Conservation (phyloP, 2,797 vertebrate species). For the Sebastes vulpes region DNA sequence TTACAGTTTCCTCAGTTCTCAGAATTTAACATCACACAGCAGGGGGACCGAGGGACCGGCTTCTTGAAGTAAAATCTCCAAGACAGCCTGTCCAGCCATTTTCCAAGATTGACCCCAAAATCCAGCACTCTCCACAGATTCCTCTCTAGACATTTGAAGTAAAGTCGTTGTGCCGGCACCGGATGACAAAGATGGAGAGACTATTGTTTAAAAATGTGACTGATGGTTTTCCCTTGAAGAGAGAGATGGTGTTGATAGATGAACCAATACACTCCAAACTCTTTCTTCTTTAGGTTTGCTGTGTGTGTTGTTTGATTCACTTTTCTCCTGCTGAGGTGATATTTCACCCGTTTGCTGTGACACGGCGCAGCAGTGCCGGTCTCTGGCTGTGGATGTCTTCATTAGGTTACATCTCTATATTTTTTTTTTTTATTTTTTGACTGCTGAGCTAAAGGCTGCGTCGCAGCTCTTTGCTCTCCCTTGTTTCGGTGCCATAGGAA, state of each 20-base stretch:
- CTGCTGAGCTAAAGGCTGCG: conserved; percentile 38
- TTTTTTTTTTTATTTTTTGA: conserved; percentile 11
- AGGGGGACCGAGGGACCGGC: conserved; percentile 34
- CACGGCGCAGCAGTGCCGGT: conserved; percentile 35
- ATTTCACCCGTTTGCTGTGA: conserved; percentile 70
- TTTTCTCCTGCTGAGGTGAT: conserved; percentile 74
- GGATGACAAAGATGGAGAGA: conserved; percentile 82
- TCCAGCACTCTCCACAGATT: conserved; percentile 68
- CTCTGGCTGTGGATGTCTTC: conserved; percentile 64
- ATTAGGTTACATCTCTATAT: conserved; percentile 58
- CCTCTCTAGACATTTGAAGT: conserved; percentile 81
- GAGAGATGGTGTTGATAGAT: conserved; percentile 84
- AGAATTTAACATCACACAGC: conserved; percentile 60
- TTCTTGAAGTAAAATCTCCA: conserved; percentile 52
- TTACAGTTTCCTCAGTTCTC: conserved; percentile 50
- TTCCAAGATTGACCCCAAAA: conserved; percentile 58
- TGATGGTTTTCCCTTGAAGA: conserved; percentile 85
- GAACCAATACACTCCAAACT: conserved; percentile 75
- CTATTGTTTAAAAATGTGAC: conserved; percentile 83
- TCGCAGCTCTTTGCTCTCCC: conserved; percentile 17
- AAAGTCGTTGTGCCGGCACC: conserved; percentile 74
- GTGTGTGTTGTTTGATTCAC: conserved; percentile 78
- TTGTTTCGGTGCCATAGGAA: conserved; percentile 19
- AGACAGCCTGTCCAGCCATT: conserved; percentile 52
- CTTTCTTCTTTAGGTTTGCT: conserved; percentile 72